Conservation (phyloP, 2,113 vertebrate species). For the Chaetodon trifascialis region DNA sequence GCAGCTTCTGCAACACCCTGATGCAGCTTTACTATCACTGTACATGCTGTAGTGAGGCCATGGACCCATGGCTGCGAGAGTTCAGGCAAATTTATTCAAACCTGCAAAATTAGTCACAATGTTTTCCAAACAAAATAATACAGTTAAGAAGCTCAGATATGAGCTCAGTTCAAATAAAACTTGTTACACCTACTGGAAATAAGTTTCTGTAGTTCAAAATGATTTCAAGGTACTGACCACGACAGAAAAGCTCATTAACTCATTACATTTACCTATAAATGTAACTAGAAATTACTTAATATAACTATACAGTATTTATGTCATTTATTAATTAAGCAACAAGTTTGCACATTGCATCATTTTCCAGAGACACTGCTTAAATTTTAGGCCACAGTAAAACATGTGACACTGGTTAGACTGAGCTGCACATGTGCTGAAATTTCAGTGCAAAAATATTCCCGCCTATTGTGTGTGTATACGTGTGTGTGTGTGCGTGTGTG, state of each 20-base stretch:
- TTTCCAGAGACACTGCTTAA: background rate
- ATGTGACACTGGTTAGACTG: background rate
- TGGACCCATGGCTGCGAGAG: background rate
- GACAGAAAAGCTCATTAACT: background rate
- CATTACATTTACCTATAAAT: background rate
- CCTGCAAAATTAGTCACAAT: background rate
- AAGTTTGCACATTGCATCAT: background rate
- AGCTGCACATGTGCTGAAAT: conserved; percentile 21
- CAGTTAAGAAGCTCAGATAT: background rate
- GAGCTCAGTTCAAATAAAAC: background rate
- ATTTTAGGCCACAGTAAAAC: conserved; percentile 6
- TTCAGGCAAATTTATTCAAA: background rate
- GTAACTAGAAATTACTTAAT: no score
- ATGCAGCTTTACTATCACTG: background rate
- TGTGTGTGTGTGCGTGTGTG: conserved; percentile 20
- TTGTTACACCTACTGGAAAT: background rate
- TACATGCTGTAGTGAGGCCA: no score
- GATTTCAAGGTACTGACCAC: no score
- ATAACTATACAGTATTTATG: no score
- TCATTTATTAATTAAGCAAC: background rate
- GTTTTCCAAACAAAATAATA: background rate
- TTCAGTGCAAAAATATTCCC: conserved; percentile 43
- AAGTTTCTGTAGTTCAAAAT: no score
- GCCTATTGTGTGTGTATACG: background rate
- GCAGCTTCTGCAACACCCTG: background rate